phyloP scores from a whole-genome alignment of 2,888 invertebrate genomes.

The Dryadula phaetusa region DNA sequence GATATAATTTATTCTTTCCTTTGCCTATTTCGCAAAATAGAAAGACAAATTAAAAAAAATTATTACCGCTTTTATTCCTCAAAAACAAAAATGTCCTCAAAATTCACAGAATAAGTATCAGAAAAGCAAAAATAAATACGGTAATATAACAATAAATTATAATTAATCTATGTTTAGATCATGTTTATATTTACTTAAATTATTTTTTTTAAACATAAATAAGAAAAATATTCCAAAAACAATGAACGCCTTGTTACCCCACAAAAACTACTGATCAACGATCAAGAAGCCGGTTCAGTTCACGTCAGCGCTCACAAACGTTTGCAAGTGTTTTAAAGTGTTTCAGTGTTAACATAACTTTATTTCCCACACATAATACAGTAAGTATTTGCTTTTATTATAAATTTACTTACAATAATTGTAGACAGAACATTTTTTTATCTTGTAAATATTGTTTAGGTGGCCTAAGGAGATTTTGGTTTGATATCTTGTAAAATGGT shows the following conservation, averaged over 20 bases:
- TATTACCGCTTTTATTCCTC: no score
- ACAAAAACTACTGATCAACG: constrained; percentile 49
- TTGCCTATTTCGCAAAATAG: no score
- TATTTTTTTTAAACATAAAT: no score
- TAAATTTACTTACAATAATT: background rate
- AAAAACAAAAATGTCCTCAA: no score
- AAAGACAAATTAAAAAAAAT: no score
- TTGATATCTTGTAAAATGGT: constrained; percentile 3
- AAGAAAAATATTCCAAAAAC: no score
- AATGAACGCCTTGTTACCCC: constrained; percentile 47
- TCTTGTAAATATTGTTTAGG: background rate
- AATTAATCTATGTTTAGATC: no score
- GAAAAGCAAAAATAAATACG: no score
- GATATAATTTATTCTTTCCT: no score
- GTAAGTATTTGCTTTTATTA: constrained; percentile 3
- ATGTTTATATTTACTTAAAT: no score
- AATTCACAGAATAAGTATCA: no score
- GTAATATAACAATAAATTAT: no score
- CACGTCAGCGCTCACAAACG: constrained; percentile 48
- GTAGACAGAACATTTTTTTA: background rate
- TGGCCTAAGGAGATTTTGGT: background rate
- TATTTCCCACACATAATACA: background rate
- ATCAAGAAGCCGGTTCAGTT: constrained; percentile 58
- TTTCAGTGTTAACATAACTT: constrained; percentile 10
- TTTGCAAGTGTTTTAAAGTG: constrained; percentile 48